These are phyloP conservation scores for Menidia menidia DNA, from an alignment of 2,797 vertebrate genomes.

Conservation along the genomic window DNA sequence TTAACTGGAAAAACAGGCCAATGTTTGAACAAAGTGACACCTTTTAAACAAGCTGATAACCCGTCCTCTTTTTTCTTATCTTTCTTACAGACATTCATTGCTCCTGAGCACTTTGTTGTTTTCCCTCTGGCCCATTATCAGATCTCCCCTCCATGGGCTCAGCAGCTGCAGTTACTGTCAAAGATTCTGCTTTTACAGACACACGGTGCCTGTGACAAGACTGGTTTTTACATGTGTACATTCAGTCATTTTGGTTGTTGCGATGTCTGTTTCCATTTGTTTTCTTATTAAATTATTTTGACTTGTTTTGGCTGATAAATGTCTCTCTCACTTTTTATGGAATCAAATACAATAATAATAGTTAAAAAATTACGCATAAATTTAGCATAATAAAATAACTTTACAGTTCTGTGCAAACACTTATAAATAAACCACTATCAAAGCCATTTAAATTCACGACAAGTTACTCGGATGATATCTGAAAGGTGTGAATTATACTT, in stretches of 20 bases:
- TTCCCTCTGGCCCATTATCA: slow-evolving; percentile 83
- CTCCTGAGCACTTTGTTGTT: slow-evolving; percentile 82
- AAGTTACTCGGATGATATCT: not conserved
- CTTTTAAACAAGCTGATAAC: slow-evolving; percentile 81
- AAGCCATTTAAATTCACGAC: not conserved
- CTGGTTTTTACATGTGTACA: slow-evolving; percentile 52
- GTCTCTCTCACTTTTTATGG: not conserved
- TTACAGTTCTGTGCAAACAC: not conserved
- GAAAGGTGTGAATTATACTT: slow-evolving; percentile 9
- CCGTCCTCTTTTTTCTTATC: slow-evolving; percentile 73
- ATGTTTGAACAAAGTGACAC: slow-evolving; percentile 74
- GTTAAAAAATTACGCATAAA: not conserved
- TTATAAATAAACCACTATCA: not conserved
- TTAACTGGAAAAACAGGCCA: slow-evolving; percentile 66
- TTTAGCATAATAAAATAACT: not conserved
- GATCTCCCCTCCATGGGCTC: slow-evolving; percentile 81
- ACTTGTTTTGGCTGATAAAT: slow-evolving; percentile 15
- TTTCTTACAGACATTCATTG: slow-evolving; percentile 77
- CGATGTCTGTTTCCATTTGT: slow-evolving; percentile 16
- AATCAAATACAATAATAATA: not conserved
- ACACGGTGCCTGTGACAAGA: slow-evolving; percentile 67
- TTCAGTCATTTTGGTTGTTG: slow-evolving; percentile 29
- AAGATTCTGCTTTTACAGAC: slow-evolving; percentile 62
- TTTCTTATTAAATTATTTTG: slow-evolving; percentile 12
- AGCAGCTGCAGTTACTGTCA: slow-evolving; percentile 72